phyloP scores from a whole-genome alignment of 2,113 vertebrate species.

The Paraplagusia blochii region DNA sequence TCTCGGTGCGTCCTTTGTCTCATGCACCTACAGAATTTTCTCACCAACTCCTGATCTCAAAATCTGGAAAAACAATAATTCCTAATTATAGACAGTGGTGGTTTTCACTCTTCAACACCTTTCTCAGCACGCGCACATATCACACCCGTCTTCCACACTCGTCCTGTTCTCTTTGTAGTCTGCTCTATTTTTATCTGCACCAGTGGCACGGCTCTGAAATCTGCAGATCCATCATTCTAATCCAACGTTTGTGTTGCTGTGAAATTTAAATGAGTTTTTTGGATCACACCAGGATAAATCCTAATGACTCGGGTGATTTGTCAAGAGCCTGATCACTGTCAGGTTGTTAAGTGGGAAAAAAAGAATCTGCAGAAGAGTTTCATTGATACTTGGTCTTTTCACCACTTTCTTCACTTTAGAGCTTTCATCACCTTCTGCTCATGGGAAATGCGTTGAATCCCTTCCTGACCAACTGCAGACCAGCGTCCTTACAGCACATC shows the following conservation, averaged over 20 bases:
- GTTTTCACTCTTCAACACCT: constrained; percentile 6
- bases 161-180: constrained; percentile 1
- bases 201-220: constrained; percentile 6
- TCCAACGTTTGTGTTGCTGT: constrained; percentile 11
- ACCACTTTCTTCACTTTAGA: no score
- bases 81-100: neutral
- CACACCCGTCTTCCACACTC: constrained; percentile 4
- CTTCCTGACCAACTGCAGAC: neutral
- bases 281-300: constrained; percentile 18
- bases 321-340: neutral
- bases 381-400: no score
- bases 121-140: constrained; percentile 15
- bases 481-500: no score
- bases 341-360: no score
- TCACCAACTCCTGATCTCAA: constrained; percentile 22
- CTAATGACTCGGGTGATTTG: neutral
- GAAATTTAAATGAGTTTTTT: constrained; percentile 18
- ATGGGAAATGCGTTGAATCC: no score
- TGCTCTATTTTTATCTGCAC: constrained; percentile 13
- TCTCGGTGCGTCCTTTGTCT: no score
- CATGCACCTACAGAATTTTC: neutral
- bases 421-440: no score
- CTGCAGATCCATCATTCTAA: constrained; percentile 20
- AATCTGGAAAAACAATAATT: neutral
- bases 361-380: no score